A percentile compares a stretch with the other conserved stretches of the same genome.
phyloP scores from a whole-genome alignment of 1,140 invertebrate genomes.

The Zaprionus tsacasi region DNA sequence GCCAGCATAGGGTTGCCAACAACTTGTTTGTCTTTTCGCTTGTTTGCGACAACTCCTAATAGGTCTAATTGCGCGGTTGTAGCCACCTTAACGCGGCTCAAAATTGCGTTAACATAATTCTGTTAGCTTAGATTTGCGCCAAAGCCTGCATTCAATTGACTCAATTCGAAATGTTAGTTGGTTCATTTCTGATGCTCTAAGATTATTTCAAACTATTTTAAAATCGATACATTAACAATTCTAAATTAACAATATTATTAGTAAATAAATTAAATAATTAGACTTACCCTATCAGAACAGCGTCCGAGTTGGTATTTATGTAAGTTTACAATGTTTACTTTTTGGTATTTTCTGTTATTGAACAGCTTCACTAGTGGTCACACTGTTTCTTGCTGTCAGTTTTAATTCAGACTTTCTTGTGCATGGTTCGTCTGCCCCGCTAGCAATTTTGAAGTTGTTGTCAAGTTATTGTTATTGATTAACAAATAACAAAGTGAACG shows the following conservation, averaged over 20 bases:
- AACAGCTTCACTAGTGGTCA: constrained; percentile 25
- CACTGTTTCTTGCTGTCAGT: constrained; percentile 34
- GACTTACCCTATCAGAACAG: no score
- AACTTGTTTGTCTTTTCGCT: neutral
- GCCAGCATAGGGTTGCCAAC: constrained; percentile 43
- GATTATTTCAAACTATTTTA: neutral
- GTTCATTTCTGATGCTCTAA: neutral
- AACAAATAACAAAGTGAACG: constrained; percentile 42
- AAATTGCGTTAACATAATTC: constrained; percentile 11
- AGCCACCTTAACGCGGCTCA: constrained; percentile 5
- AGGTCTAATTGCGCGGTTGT: neutral
- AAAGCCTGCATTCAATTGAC: neutral
- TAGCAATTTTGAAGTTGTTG: constrained; percentile 26
- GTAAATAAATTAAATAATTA: no score
- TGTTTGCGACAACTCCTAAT: constrained; percentile 1
- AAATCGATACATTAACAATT: neutral
- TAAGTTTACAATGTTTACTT: neutral
- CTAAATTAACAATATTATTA: neutral
- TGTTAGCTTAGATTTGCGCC: constrained; percentile 8
- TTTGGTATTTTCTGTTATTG: constrained; percentile 8
- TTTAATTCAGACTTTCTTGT: constrained; percentile 49
- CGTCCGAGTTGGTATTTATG: neutral
- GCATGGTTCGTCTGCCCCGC: constrained; percentile 31
- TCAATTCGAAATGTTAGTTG: neutral
- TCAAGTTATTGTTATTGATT: constrained; percentile 53